Conservation (phyloP, 2,888 invertebrate genomes). For the Eupsilia transversa region DNA sequence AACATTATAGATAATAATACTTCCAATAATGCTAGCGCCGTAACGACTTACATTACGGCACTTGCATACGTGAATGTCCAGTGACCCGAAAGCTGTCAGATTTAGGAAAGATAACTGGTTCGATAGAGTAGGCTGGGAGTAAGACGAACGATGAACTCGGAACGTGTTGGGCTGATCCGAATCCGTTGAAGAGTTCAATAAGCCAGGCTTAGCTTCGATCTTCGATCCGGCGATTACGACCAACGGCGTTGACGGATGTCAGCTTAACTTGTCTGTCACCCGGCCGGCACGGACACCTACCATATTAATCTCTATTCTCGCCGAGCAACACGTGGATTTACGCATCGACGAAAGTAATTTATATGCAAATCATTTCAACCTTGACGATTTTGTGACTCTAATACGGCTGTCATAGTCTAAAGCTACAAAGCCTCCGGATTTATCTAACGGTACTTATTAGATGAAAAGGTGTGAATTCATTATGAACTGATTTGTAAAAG, state of each 20-base stretch:
- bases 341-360: conserved; percentile 89
- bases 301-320: conserved; percentile 89
- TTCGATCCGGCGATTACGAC: conserved; percentile 88
- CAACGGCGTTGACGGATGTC: conserved; percentile 90
- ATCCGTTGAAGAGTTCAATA: conserved; percentile 87
- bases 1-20: conserved; percentile 61
- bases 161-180: conserved; percentile 80
- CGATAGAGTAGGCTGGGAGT: conserved; percentile 75
- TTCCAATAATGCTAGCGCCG: conserved; percentile 47
- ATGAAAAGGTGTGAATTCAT: conserved; percentile 75
- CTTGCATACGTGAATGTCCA: conserved; percentile 74
- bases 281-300: conserved; percentile 84
- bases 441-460: conserved; percentile 77
- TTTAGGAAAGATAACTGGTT: conserved; percentile 82
- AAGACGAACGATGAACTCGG: conserved; percentile 79
- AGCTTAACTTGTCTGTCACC: conserved; percentile 89
- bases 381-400: conserved; percentile 88
- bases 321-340: conserved; percentile 89
- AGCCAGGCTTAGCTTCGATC: conserved; percentile 89
- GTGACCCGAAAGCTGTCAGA: conserved; percentile 83
- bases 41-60: conserved; percentile 67
- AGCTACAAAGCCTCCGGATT: conserved; percentile 78
- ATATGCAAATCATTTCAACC: conserved; percentile 89
- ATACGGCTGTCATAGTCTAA: conserved; percentile 80
- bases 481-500: conserved; percentile 56